Evolutionary conservation across 2,797 vertebrate species (phyloP), one percentile per base, ranked within the genome.

Genomic region (Pogoniulus pusillus): DNA sequence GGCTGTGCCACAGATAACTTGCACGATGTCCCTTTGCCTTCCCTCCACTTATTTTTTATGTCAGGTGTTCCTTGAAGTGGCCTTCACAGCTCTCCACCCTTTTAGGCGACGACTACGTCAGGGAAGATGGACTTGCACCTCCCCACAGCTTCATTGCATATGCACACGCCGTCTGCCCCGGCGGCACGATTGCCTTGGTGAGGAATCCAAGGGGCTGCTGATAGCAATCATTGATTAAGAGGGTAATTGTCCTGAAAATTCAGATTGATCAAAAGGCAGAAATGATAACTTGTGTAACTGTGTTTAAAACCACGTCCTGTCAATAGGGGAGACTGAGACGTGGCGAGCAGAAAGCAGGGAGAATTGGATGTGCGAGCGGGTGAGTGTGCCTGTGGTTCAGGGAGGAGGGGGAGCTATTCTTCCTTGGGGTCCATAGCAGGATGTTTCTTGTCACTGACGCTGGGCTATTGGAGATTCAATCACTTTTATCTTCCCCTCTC

Each of bases 161-260:
- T 98, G 97, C 96, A 96, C 96, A 41, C 72, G 27, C 96, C 87
- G 97, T 98, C 96, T 94, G 96, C 96, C 95, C 97, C 89, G 79
- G 97, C 96, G 89, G 97, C 96, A 85, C 89, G 83, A 97, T 97
- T 97, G 96, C 96, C 96, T 97, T 94, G 96, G 92, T 96, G 96
- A 97, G 95, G 96, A 97, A 97, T 96, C 97, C 96, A 90, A 95
- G 49, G 95, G 96, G 96, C 96, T 97, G 96, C 97, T 97, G 97
- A 97, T 97, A 97, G 96, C 95, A 97, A 97, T 97, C 97, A 97
- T 97, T 98, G 97, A 97, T 98, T 98, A 98, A 97, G 97, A 96
- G 96, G 96, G 97, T 97, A 98, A 98, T 97, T 97, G 97, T 96
- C 97, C 97, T 97, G 97, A 97, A 97, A 97, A 97, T 97, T 97